These are phyloP conservation scores for Poecilia wingei DNA, from an alignment of 2,797 vertebrate genomes.

Conservation along the genomic window DNA sequence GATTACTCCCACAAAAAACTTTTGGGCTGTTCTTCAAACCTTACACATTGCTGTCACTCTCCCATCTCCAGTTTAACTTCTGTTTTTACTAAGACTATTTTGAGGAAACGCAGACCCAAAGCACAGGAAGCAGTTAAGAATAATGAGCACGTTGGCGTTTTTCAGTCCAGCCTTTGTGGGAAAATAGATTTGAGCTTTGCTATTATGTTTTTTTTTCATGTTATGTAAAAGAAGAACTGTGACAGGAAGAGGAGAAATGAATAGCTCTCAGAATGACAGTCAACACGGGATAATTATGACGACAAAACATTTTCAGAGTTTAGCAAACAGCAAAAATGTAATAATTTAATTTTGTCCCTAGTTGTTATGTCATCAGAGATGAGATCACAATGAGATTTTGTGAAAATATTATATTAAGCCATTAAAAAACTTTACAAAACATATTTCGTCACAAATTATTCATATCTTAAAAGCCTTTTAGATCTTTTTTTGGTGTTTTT, in stretches of 20 bases:
- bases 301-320: slow-evolving; percentile 24
- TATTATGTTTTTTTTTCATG: slow-evolving; percentile 43
- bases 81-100: slow-evolving; percentile 66
- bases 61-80: background rate
- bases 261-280: slow-evolving; percentile 27
- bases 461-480: background rate
- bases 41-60: background rate
- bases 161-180: slow-evolving; percentile 51
- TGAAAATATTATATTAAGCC: background rate
- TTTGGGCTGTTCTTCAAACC: background rate
- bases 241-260: slow-evolving; percentile 53
- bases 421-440: background rate
- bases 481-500: background rate
- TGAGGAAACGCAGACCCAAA: slow-evolving; percentile 33
- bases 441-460: background rate
- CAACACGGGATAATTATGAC: slow-evolving; percentile 19
- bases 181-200: slow-evolving; percentile 62
- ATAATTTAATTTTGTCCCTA: background rate
- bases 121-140: slow-evolving; percentile 56
- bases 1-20: background rate
- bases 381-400: background rate
- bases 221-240: slow-evolving; percentile 54
- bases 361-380: background rate
- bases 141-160: slow-evolving; percentile 64
- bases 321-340: slow-evolving; percentile 15